These are phyloP conservation scores for Amiota minor DNA, from an alignment of 2,888 invertebrate genomes.

Conservation along the genomic window DNA sequence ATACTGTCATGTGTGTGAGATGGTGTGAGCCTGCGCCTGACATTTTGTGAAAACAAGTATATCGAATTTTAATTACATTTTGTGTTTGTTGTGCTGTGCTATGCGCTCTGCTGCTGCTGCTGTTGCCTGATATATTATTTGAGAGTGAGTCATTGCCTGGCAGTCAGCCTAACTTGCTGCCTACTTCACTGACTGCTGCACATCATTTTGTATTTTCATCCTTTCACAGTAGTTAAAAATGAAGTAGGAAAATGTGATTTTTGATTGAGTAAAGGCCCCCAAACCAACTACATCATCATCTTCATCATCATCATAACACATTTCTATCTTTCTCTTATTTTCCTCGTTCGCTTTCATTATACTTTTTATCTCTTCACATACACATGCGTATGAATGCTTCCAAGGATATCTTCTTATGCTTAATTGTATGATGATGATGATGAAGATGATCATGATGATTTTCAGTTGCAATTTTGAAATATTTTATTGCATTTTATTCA, in stretches of 20 bases:
- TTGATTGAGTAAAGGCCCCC: constrained; percentile 57
- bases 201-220: not conserved
- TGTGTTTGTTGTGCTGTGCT: constrained; percentile 42
- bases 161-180: too few relatives aligned
- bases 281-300: not conserved
- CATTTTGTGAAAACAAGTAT: constrained; percentile 65
- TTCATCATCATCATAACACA: not conserved
- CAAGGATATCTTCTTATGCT: not conserved
- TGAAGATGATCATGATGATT: not conserved
- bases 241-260: constrained; percentile 61
- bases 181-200: too few relatives aligned
- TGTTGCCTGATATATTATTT: too few relatives aligned
- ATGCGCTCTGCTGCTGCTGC: too few relatives aligned
- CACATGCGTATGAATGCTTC: not conserved
- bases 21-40: constrained; percentile 32
- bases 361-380: too few relatives aligned
- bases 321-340: not conserved
- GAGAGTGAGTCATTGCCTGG: too few relatives aligned
- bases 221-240: constrained; percentile 7
- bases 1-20: too few relatives aligned
- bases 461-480: constrained; percentile 15
- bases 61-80: constrained; percentile 69
- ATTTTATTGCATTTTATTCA: constrained; percentile 15
- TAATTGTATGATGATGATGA: too few relatives aligned
- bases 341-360: not conserved